Percentiles rank a stretch among this genome's conserved stretches.
Evolutionary conservation across 2,888 invertebrate species (phyloP).

Genomic region (Lamellibrachia columna): DNA sequence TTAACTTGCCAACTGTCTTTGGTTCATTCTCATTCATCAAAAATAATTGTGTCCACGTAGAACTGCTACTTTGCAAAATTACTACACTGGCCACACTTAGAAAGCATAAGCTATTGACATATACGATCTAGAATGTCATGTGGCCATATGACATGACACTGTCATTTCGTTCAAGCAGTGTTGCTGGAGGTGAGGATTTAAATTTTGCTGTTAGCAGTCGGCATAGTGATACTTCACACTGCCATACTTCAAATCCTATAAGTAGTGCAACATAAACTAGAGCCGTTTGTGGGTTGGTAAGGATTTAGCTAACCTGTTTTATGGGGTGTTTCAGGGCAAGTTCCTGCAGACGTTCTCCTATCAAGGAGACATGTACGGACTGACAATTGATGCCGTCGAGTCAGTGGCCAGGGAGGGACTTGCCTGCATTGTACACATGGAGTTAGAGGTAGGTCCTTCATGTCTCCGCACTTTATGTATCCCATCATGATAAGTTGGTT

Average conservation of each 20-base stretch:
- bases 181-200: too few relatives aligned
- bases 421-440: constrained; percentile 65
- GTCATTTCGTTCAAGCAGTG: too few relatives aligned
- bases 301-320: not conserved
- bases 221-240: too few relatives aligned
- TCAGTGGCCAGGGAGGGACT: constrained; percentile 63
- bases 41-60: too few relatives aligned
- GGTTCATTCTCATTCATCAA: too few relatives aligned
- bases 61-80: too few relatives aligned
- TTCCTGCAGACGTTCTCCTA: constrained; percentile 62
- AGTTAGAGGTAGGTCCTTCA: constrained; percentile 58
- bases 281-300: not conserved
- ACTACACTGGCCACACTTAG: too few relatives aligned
- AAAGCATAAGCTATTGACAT: too few relatives aligned
- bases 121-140: too few relatives aligned
- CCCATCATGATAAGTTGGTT: not conserved
- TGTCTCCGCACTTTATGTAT: not conserved
- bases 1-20: too few relatives aligned
- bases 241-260: constrained; percentile 22
- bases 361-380: constrained; percentile 61
- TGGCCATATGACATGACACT: too few relatives aligned
- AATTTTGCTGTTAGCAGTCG: too few relatives aligned
- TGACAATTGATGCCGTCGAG: constrained; percentile 63
- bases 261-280: not conserved
- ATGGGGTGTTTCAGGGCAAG: constrained; percentile 52